Percentiles rank a stretch among this genome's conserved stretches.
Evolutionary conservation across 1,140 invertebrate genomes (phyloP).

Genomic region (Cotesia glomerata): DNA sequence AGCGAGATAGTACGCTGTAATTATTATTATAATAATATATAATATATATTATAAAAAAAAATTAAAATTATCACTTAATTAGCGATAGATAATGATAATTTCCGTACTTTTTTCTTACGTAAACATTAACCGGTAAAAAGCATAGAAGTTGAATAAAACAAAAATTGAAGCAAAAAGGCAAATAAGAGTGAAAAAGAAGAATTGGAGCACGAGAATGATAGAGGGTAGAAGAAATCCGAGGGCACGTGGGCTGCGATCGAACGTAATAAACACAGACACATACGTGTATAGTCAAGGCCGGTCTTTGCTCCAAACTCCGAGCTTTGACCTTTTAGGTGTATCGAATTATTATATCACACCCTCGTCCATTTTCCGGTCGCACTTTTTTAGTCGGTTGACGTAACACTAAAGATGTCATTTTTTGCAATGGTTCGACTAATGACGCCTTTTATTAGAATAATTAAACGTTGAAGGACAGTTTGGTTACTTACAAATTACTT

Average conservation of each 20-base stretch:
- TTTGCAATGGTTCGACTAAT: no score
- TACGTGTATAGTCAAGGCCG: conserved; percentile 36
- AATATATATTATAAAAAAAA: no score
- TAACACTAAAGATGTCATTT: background rate
- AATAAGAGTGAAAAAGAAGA: conserved; percentile 15
- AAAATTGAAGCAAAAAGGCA: background rate
- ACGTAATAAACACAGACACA: conserved; percentile 21
- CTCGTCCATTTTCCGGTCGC: conserved; percentile 6
- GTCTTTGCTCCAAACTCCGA: conserved; percentile 34
- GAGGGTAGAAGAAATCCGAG: conserved; percentile 18
- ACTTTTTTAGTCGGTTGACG: conserved; percentile 16
- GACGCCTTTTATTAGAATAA: no score
- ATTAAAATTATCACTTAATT: no score
- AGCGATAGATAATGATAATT: no score
- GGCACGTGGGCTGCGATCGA: conserved; percentile 38
- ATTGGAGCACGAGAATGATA: conserved; percentile 10
- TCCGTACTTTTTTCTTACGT: background rate
- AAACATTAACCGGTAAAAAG: background rate
- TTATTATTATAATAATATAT: no score
- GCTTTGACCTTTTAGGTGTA: conserved; percentile 33
- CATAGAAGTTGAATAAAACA: background rate
- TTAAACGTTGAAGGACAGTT: no score
- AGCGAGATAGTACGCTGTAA: no score
- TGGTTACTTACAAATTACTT: no score
- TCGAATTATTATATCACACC: conserved; percentile 36